Percentiles rank a stretch among this genome's conserved stretches.
Conservation (phyloP, 2,797 vertebrate species). For the Chaetophractus vellerosus region DNA sequence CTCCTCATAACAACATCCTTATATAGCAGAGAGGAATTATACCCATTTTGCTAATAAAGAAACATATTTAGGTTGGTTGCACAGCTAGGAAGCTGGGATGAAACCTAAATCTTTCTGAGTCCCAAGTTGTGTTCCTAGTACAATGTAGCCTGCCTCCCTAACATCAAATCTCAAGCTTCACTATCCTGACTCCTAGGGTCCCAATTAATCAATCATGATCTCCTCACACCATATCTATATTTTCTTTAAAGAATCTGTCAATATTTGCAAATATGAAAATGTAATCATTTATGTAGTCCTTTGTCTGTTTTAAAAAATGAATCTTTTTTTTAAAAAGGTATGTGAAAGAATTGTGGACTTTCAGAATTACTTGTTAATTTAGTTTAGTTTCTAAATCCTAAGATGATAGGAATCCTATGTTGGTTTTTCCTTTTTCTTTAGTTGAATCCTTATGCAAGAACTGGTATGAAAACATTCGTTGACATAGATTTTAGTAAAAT, state of each 20-base stretch:
- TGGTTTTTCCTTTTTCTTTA: background rate
- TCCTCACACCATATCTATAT: background rate
- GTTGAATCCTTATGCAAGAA: slow-evolving; percentile 18
- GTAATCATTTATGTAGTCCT: slow-evolving; percentile 11
- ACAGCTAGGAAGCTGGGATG: background rate
- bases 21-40: background rate
- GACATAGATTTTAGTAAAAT: background rate
- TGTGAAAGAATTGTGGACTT: background rate
- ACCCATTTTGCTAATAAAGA: slow-evolving; percentile 36
- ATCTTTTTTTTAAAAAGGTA: background rate
- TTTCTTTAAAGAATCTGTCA: slow-evolving; percentile 37
- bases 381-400: background rate
- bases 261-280: slow-evolving; percentile 3
- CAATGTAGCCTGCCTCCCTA: background rate
- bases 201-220: background rate
- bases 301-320: background rate
- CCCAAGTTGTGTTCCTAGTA: background rate
- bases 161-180: background rate
- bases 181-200: background rate
- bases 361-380: background rate
- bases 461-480: slow-evolving; percentile 48
- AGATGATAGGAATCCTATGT: background rate
- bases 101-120: background rate
- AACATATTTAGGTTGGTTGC: background rate
- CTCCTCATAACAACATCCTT: background rate